Evolutionary conservation across 2,888 invertebrate genomes (phyloP), one percentile per base, ranked within the genome.

Genomic region (Candidula unifasciata): DNA sequence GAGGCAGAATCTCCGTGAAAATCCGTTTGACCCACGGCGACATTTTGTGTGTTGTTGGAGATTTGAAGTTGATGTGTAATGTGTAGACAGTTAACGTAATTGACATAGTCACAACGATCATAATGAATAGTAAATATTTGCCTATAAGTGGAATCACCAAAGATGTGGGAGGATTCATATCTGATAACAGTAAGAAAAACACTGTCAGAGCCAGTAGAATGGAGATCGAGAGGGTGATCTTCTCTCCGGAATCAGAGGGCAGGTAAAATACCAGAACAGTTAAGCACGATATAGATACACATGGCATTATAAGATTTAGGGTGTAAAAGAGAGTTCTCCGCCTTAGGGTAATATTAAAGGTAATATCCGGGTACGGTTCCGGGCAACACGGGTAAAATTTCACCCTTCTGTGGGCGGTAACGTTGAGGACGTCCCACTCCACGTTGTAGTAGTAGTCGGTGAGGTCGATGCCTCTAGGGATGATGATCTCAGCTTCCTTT

Each of bases 121-220:
- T 98, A 89, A 99, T 99, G 94, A 99, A 99, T 94, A 99, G 97
- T 90, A 99, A 96, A 94, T 99, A 94, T 87, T 94, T 99, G 90
- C 99, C 99, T 90, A 99, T 95, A 85, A 99, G 95, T 87, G 99
- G 99, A 91, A 99, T 98, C 89, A 99, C 99, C 92, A 99, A 95
- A 60, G 98, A 98, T 84, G 99, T 99, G 80, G 99, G 99, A 73
- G 99, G 99, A 93, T 99, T 99, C 93, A 99, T 99, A 95, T 99
- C 99, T 90, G 99, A 98, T 90, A 99, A 97, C 94, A 99, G 95
- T 89, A 99, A 95, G 95, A 99, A 99, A 96, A 99, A 99, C 95
- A 99, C 99, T 95, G 99, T 98, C 93, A 99, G 97, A 94, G 98
- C 98, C 95, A 99, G 98, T 92, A 99, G 96, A 94, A 99, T 99